phyloP scores from a whole-genome alignment of 2,113 vertebrate genomes.

The Cettia cetti region DNA sequence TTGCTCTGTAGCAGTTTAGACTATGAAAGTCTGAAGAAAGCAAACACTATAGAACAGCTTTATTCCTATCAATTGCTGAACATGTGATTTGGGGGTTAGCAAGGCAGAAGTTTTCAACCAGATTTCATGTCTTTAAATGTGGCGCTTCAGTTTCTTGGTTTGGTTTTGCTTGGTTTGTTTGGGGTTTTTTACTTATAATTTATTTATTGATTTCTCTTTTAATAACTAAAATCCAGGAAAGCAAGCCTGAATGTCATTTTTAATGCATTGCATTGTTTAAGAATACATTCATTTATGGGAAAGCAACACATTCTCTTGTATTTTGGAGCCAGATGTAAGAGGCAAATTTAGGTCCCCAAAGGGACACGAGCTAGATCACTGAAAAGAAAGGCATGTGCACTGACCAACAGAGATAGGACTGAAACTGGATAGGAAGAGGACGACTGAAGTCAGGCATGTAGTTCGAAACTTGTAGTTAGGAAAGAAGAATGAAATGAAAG shows the following conservation, averaged over 20 bases:
- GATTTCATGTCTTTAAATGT: neutral
- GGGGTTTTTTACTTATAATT: neutral
- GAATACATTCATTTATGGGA: neutral
- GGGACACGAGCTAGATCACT: neutral
- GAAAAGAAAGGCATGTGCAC: neutral
- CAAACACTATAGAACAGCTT: neutral
- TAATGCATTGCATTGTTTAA: neutral
- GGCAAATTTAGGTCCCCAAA: neutral
- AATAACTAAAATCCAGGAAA: neutral
- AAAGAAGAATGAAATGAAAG: neutral
- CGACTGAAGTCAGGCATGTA: neutral
- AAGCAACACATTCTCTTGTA: neutral
- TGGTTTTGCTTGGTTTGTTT: neutral
- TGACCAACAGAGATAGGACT: neutral
- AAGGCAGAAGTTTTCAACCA: neutral
- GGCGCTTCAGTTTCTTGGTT: neutral
- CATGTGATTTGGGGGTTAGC: neutral
- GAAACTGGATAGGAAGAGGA: neutral
- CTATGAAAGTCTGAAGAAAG: neutral
- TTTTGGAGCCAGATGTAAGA: neutral
- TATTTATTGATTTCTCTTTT: neutral
- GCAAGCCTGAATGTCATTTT: neutral
- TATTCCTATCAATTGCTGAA: neutral
- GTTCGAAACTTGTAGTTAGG: neutral
- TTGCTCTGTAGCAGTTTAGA: conserved; percentile 9